Base-by-base conservation (phyloP, 2,113 vertebrate genomes). In the Scomber japonicus region DNA sequence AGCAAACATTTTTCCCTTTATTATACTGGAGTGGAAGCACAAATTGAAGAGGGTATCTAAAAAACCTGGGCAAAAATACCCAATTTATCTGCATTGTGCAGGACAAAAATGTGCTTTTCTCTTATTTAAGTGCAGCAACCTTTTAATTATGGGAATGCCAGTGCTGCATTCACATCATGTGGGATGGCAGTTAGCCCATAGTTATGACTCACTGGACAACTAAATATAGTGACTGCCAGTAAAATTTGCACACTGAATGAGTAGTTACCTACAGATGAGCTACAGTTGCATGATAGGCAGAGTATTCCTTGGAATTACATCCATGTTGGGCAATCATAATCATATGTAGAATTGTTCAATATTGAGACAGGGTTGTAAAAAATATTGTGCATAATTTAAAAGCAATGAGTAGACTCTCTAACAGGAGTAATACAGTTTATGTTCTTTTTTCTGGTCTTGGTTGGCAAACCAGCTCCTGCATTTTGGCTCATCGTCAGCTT, bases 81-180 rank as follows among this genome's bases (percentile, higher is more conserved):
- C 51, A 40, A 14, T 63, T 17, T 27, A 13, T 71, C 27, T 44
- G 19, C 27, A 40, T 15, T 40, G 11, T 55, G 44, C 24, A 51
- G 45, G 10, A 13, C 51, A 2, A 40, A 55, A 53, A 40, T 65
- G 7, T n/a, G 48, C 48, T 68, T 48, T 46, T 64, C 24, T 59
- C 11, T 56, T 14, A 57, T 30, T 69, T 21, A 10, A 21, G 15
- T 31, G 12, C 67, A 63, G 56, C 62, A 72, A 13, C 30, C 24
- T 66, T 84, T 71, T 75, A 84, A 80, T 80, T 75, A 71, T 65
- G 71, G 35, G 40, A 64, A 55, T 44, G 13, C 19, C 63, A 51
- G 40, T 2, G 5, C 27, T 50, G 59, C 24, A 30, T 75, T 69
- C 14, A 40, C 45, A 56, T 56, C 12, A 45, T 68, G 56, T 73